These are phyloP conservation scores for Porites australiensis DNA, from an alignment of 64 coral and sea anemone species.

Conservation along the genomic window DNA sequence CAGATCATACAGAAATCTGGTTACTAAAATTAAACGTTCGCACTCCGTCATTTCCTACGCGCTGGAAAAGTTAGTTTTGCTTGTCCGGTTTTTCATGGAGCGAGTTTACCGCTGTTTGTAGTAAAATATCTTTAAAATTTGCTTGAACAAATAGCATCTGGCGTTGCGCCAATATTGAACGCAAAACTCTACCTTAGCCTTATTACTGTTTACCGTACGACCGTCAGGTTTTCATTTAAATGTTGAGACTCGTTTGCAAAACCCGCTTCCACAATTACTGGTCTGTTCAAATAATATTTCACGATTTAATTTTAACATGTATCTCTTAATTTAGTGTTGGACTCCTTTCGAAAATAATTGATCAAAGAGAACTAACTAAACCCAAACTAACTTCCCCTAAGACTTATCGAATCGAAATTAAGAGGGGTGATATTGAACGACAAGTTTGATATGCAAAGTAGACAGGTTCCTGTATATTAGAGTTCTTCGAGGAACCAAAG, in stretches of 20 bases:
- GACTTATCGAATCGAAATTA: constrained; percentile 2
- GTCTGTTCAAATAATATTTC: constrained; percentile 80
- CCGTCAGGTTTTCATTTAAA: constrained; percentile 66
- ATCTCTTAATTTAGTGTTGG: constrained; percentile 70
- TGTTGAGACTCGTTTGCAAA: constrained; percentile 23
- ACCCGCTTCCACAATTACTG: constrained; percentile 63
- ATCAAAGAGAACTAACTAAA: constrained; percentile 3
- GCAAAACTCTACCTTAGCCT: constrained; percentile 40
- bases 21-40: constrained; percentile 78
- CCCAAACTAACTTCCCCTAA: neutral
- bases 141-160: constrained; percentile 89
- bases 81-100: constrained; percentile 42
- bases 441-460: constrained; percentile 11
- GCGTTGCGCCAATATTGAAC: constrained; percentile 80
- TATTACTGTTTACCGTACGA: constrained; percentile 75
- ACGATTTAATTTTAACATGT: constrained; percentile 68
- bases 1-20: constrained; percentile 80
- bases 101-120: constrained; percentile 80
- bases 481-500: neutral
- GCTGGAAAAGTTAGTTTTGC: constrained; percentile 56
- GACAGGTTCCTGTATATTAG: neutral
- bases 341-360: constrained; percentile 48
- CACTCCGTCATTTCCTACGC: constrained; percentile 79
- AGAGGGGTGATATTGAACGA: neutral
- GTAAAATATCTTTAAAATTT: constrained; percentile 83